Evolutionary conservation across 2,113 vertebrate genomes (phyloP).

Genomic region (Cervus canadensis): DNA sequence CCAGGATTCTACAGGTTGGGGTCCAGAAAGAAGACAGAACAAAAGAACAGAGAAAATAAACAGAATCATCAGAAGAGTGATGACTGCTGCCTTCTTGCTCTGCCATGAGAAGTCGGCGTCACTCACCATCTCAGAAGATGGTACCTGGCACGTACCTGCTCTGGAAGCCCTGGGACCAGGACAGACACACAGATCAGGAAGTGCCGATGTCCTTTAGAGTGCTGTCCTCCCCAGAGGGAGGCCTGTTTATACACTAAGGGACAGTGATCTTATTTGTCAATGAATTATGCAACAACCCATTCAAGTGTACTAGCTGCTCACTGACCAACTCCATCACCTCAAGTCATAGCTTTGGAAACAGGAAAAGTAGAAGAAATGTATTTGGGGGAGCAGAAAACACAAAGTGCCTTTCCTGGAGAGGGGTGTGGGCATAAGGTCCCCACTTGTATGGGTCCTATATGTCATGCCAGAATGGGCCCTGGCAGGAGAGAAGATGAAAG

Average conservation of each 20-base stretch:
- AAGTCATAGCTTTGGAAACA: neutral
- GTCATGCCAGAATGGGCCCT: neutral
- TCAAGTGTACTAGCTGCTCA: neutral
- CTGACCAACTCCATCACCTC: neutral
- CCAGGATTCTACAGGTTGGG: neutral
- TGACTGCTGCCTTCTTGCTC: rapidly evolving
- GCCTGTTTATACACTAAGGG: neutral
- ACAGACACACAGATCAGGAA: neutral
- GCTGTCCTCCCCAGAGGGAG: neutral
- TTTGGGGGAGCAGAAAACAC: neutral
- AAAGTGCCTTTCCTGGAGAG: neutral
- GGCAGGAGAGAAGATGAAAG: neutral
- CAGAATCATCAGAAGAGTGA: neutral
- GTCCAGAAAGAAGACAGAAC: neutral
- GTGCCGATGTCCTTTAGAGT: neutral
- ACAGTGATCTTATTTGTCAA: neutral
- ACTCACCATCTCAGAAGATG: neutral
- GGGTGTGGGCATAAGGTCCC: neutral
- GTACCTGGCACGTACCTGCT: rapidly evolving
- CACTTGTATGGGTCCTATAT: neutral
- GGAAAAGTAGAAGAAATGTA: neutral
- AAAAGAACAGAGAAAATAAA: neutral
- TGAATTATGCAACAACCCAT: neutral
- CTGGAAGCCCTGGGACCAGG: neutral
- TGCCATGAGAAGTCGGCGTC: rapidly evolving